Percentiles rank a stretch among this genome's conserved stretches.
phyloP scores from a whole-genome alignment of 1,140 invertebrate species.

The Apis dorsata region DNA sequence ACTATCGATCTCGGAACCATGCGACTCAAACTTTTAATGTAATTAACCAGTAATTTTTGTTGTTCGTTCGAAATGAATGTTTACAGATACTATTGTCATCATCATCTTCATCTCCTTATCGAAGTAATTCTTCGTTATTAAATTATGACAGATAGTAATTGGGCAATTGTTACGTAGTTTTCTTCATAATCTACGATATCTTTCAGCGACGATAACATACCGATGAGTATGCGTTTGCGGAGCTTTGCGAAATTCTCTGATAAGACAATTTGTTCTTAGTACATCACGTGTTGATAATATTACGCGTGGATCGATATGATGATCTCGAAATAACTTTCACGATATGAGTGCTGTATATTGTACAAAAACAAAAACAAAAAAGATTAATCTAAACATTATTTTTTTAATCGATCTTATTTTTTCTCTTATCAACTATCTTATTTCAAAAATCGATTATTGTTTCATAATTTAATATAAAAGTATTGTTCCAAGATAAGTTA shows the following conservation, averaged over 20 bases:
- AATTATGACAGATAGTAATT: neutral
- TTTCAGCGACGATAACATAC: neutral
- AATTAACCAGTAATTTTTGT: neutral
- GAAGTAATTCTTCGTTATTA: neutral
- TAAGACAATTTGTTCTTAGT: conserved; percentile 43
- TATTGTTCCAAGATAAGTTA: neutral
- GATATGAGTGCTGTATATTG: conserved; percentile 4
- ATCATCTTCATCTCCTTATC: neutral
- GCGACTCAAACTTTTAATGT: neutral
- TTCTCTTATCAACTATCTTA: neutral
- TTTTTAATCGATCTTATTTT: neutral
- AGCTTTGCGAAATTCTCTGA: conserved; percentile 27
- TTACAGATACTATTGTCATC: neutral
- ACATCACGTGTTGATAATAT: conserved; percentile 54
- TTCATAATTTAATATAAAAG: neutral
- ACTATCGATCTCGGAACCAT: conserved; percentile 12
- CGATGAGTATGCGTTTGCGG: neutral
- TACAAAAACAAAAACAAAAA: conserved; percentile 39
- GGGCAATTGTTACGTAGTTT: neutral
- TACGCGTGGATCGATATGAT: conserved; percentile 34
- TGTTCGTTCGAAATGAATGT: neutral
- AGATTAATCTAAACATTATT: neutral
- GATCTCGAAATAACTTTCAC: conserved; percentile 51
- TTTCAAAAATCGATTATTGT: neutral
- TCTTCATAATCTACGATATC: conserved; percentile 16